Evolutionary conservation across 1,140 invertebrate genomes (phyloP).

Genomic region (Drosophila burlai): DNA sequence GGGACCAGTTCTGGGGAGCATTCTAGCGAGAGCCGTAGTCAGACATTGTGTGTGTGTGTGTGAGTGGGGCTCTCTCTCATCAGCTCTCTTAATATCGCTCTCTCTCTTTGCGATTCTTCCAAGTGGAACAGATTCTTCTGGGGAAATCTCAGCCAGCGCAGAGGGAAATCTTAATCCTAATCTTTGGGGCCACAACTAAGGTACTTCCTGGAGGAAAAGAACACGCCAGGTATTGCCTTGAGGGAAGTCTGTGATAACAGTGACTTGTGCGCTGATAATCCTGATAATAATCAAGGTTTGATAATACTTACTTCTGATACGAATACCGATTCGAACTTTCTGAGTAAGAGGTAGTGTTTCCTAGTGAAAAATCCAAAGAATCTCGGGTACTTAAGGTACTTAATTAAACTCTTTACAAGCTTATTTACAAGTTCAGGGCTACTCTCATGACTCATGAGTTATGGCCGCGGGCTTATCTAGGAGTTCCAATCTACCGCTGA

Average conservation of each 20-base stretch:
- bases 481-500: conserved; percentile 31
- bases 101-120: conserved; percentile 1
- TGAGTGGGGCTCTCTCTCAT: conserved; percentile 1
- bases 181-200: neutral
- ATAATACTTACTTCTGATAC: neutral
- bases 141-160: conserved; percentile 1
- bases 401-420: neutral
- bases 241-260: neutral
- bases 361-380: neutral
- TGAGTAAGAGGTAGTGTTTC: neutral
- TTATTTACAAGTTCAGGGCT: conserved; percentile 26
- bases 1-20: conserved; percentile 31
- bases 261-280: conserved; percentile 5
- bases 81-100: neutral
- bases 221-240: conserved; percentile 10
- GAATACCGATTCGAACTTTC: neutral
- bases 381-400: neutral
- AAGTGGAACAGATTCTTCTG: conserved; percentile 19
- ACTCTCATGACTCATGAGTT: conserved; percentile 22
- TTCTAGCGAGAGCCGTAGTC: conserved; percentile 24
- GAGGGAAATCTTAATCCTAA: conserved; percentile 13
- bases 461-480: conserved; percentile 22
- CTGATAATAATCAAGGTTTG: conserved; percentile 1
- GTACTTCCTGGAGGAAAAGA: conserved; percentile 3
- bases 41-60: neutral